These are phyloP conservation scores for Corythaeola cristata DNA, from an alignment of 2,113 vertebrate species.

Conservation along the genomic window DNA sequence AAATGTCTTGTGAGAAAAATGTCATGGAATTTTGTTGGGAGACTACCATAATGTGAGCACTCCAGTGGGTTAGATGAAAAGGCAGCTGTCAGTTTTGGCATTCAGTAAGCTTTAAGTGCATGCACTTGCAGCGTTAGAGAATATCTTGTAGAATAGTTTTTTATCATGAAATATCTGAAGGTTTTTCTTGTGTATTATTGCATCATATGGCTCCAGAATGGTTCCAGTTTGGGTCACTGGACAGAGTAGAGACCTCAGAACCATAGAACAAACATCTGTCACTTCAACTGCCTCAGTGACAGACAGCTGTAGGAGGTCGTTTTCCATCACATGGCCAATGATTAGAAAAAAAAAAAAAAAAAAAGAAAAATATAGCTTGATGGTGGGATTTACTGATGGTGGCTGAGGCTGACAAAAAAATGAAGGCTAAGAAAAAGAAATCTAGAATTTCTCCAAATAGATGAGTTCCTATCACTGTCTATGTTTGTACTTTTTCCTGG, in stretches of 20 bases:
- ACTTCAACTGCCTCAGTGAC: neutral
- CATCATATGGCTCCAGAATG: neutral
- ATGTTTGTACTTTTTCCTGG: no score
- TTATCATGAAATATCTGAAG: neutral
- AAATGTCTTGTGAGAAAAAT: neutral
- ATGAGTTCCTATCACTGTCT: neutral
- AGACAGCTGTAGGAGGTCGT: neutral
- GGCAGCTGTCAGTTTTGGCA: neutral
- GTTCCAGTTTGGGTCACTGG: neutral
- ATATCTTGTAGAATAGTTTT: neutral
- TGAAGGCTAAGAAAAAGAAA: neutral
- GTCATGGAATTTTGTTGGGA: neutral
- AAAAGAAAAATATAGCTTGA: neutral
- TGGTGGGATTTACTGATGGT: neutral
- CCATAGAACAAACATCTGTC: neutral
- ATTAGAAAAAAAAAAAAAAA: neutral
- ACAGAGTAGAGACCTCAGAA: neutral
- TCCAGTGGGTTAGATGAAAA: neutral
- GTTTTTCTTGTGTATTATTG: neutral
- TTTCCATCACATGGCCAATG: neutral
- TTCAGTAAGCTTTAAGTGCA: neutral
- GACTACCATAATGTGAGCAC: neutral
- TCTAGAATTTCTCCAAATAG: accelerated
- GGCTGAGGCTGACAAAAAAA: neutral
- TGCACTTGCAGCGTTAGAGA: neutral